Evolutionary conservation across 2,113 vertebrate species (phyloP), one percentile per base, ranked within the genome.

Genomic region (Pardalotus punctatus): DNA sequence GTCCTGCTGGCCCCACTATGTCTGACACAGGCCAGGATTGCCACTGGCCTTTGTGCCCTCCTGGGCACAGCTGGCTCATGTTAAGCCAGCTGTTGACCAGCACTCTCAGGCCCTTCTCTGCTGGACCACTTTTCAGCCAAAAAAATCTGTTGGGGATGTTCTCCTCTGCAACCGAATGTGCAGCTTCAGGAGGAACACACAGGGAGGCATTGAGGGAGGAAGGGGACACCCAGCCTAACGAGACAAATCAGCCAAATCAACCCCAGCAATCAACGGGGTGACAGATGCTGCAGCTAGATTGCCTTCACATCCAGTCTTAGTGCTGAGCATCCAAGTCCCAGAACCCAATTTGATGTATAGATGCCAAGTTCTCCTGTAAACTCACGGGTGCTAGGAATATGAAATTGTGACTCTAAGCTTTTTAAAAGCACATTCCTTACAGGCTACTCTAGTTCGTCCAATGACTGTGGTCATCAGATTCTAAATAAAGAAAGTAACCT

Each of bases 401-500:
- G 45, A 76, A 94, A 71, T 3, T 56, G 51, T 45, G 69, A 53
- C n/a, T 70, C 51, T 0, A 4, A 82, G 45, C 19, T 91, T 80
- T 81, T 81, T 36, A 83, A 78, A 83, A 93, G 60, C 12, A 71
- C 48, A 73, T 47, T 92, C 51, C 35, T 91, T 14, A 47, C 60
- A 70, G 64, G 42, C 38, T 86, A 1, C 83, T 70, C 56, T n/a
- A 36, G 24, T 64, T 36, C 33, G 60, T 60, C 48, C 83, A 90
- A 38, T n/a, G 85, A 81, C 87, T 79, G 51, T 4, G 45, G 51
- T 56, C 65, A 86, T 58, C 25, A 27, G 43, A 62, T 70, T 94
- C 73, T 81, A 88, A 95, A 86, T 29, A 94, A 93, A 90, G 53
- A 67, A 1, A 6, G 70, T 69, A 94, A 93, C 47, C 61, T 8